Base-by-base conservation (phyloP, 1,140 invertebrate genomes). In the Cryptotermes secundus region DNA sequence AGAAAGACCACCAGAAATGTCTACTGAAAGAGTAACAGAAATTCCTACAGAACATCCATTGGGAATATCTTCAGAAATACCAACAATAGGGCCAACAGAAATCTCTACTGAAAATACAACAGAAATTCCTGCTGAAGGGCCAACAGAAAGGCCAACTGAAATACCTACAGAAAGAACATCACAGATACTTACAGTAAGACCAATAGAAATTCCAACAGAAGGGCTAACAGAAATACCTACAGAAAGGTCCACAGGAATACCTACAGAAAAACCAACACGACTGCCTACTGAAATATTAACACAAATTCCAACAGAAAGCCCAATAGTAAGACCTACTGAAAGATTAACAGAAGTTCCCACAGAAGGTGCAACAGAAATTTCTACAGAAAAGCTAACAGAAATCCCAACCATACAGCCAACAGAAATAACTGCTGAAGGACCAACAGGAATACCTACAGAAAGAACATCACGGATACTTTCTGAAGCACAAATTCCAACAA, bases 321-420 rank as follows among this genome's bases (percentile, higher is more conserved):
- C 82, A 59, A 85, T 80, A 79, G 83, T 59, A 85, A 31, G 24
- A 84, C 34, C 79, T 35, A 53, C 65, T 72, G 81, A 19, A 80
- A 12, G n/a, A 24, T 3, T 34, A 80, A 80, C 80, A 80, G 34
- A 34, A 36, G 19, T 80, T 14, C 34, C 80, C 3, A 36, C 80
- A 36, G 31, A 79, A 79, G 6, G 6, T 31, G 1, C 79, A 31
- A 31, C 79, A 79, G 79, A 79, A 35, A 34, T 10, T 2, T 0
- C 79, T 12, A 6, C n/a, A 79, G 7, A 22, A n/a, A 16, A 3
- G 24, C 34, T 0, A 10, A 80, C 34, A 80, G 79, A 34, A 80
- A 34, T 22, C 9, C 31, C 79, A 34, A 14, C 12, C 3, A 34
- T 7, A 79, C 0, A 14, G 24, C 0, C 1, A 14, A 79, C 79